Evolutionary conservation across 2,888 invertebrate genomes (phyloP).

Genomic region (Coremacera marginata): DNA sequence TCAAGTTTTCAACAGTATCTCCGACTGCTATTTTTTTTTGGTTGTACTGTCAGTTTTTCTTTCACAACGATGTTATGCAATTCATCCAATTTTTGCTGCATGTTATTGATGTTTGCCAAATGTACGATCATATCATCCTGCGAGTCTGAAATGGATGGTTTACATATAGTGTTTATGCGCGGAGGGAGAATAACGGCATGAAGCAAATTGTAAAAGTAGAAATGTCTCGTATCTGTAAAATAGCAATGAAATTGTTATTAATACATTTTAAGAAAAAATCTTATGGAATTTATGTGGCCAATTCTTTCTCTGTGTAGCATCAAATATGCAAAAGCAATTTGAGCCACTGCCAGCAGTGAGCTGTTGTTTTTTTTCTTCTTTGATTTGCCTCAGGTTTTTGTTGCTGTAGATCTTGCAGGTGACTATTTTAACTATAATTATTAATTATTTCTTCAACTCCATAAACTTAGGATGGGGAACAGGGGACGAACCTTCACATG

Average conservation of each 20-base stretch:
- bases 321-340: too few species aligned
- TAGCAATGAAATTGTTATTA: neutral
- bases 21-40: neutral
- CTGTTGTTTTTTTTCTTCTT: too few species aligned
- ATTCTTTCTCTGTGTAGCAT: too few species aligned
- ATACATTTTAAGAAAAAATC: too few species aligned
- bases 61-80: neutral
- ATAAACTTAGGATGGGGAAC: too few species aligned
- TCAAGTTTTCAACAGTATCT: neutral
- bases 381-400: too few species aligned
- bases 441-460: too few species aligned
- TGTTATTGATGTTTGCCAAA: conserved; percentile 13
- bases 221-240: conserved; percentile 5
- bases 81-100: conserved; percentile 19
- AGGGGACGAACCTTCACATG: too few species aligned
- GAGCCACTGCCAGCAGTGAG: too few species aligned
- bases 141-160: conserved; percentile 25
- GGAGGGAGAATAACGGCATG: conserved; percentile 25
- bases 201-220: conserved; percentile 14
- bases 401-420: too few species aligned
- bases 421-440: too few species aligned
- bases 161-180: neutral
- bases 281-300: too few species aligned
- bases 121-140: conserved; percentile 18
- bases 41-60: neutral